A percentile compares a stretch with the other conserved stretches of the same genome.
Evolutionary conservation across 2,113 vertebrate species (phyloP).

Genomic region (Nyctibius bracteatus): DNA sequence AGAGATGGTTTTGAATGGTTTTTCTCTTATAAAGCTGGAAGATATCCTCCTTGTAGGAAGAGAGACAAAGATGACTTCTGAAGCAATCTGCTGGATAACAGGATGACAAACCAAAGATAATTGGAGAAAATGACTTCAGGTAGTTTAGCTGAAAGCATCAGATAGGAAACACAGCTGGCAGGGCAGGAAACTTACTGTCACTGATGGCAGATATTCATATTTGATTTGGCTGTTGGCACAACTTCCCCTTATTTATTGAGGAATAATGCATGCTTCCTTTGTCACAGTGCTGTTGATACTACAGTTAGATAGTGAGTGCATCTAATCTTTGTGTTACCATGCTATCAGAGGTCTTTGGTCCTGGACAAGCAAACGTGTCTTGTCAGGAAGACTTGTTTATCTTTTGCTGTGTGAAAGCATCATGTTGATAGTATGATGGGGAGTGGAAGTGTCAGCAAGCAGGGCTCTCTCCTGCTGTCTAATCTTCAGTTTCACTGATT

Average conservation of each 20-base stretch:
- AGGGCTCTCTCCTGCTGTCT: background rate
- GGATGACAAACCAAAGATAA: background rate
- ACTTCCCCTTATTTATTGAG: background rate
- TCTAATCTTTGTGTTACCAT: background rate
- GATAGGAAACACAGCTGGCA: background rate
- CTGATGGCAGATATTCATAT: background rate
- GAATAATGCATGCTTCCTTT: background rate
- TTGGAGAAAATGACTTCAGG: background rate
- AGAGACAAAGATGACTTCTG: background rate
- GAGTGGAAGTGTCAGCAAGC: background rate
- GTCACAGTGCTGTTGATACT: background rate
- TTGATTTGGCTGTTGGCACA: background rate
- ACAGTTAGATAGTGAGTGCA: fast-evolving
- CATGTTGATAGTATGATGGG: background rate
- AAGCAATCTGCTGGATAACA: background rate
- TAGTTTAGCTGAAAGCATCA: background rate
- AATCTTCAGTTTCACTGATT: background rate
- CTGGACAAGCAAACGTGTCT: background rate
- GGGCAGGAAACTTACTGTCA: background rate
- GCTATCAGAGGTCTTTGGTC: background rate
- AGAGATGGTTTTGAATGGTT: background rate
- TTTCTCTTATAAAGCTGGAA: background rate
- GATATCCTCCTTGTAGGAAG: background rate
- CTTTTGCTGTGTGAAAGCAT: background rate
- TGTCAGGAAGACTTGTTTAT: background rate